Evolutionary conservation across 2,113 vertebrate species (phyloP).

Genomic region (Heliornis fulica): DNA sequence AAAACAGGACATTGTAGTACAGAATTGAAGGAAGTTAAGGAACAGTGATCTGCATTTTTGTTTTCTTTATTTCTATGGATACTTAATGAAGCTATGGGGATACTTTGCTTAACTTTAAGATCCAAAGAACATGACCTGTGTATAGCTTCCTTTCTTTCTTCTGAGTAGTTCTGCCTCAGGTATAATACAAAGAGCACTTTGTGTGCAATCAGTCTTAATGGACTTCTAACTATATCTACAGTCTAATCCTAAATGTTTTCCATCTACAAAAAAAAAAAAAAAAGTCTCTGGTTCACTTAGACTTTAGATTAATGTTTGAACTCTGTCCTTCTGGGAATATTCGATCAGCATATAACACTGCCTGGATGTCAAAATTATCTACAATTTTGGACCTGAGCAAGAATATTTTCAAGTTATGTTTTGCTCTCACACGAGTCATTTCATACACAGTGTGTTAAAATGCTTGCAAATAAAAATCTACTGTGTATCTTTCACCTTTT

Average conservation of each 20-base stretch:
- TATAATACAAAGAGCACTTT: not conserved
- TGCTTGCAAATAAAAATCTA: not conserved
- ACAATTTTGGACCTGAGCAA: not conserved
- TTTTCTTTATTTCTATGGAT: not conserved
- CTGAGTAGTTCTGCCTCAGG: not conserved
- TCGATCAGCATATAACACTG: not conserved
- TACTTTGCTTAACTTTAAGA: not conserved
- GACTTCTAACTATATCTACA: not conserved
- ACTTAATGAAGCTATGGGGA: not conserved
- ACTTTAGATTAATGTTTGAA: not conserved
- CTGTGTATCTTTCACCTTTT: not conserved
- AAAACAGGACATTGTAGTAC: not conserved
- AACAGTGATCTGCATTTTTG: not conserved
- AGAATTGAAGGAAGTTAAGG: not conserved
- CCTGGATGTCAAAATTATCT: not conserved
- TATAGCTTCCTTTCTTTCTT: not conserved
- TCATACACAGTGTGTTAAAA: not conserved
- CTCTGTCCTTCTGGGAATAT: not conserved
- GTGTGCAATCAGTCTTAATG: not conserved
- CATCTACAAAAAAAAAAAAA: not conserved
- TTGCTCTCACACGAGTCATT: accelerated
- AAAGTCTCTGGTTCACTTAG: not conserved
- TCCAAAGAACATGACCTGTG: not conserved
- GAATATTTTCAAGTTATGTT: not conserved
- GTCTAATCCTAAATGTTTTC: not conserved